Evolutionary conservation across 1,140 invertebrate species (phyloP).

Genomic region (Leptinotarsa defecta): DNA sequence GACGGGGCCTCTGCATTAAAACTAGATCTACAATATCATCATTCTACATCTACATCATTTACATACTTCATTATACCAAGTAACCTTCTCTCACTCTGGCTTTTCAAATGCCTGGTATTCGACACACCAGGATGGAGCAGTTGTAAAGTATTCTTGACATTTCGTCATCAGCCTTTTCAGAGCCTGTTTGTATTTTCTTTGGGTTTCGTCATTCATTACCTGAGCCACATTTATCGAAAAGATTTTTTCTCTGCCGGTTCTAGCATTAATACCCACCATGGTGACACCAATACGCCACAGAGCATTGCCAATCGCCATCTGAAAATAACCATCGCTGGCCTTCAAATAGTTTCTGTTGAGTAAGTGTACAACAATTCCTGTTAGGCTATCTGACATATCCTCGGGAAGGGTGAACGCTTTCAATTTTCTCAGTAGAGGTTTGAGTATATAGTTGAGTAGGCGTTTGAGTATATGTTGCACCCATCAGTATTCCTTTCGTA

Average conservation of each 20-base stretch:
- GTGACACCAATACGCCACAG: conserved; percentile 99
- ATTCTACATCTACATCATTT: too few relatives aligned
- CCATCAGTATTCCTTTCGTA: conserved; percentile 84
- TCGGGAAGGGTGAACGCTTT: conserved; percentile 88
- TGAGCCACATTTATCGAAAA: conserved; percentile 99
- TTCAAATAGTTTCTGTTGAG: conserved; percentile 90
- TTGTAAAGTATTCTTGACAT: conserved; percentile 96
- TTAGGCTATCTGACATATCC: conserved; percentile 93
- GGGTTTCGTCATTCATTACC: conserved; percentile 99
- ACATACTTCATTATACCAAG: too few relatives aligned
- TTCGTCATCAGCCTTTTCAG: conserved; percentile 95
- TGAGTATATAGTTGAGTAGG: too few relatives aligned
- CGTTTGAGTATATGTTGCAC: conserved; percentile 93
- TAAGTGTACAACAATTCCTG: conserved; percentile 87
- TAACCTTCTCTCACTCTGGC: background rate
- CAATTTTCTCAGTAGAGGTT: conserved; percentile 88
- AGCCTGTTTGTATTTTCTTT: conserved; percentile 97
- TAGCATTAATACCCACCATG: conserved; percentile 99
- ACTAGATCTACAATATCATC: too few relatives aligned
- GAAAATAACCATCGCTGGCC: conserved; percentile 88
- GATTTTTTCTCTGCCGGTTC: conserved; percentile 98
- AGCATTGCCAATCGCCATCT: conserved; percentile 99
- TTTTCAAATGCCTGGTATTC: conserved; percentile 72
- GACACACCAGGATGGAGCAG: conserved; percentile 95
- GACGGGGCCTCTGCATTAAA: too few relatives aligned